phyloP scores from a whole-genome alignment of 1,140 invertebrate genomes.

The Pteromalus puparum region DNA sequence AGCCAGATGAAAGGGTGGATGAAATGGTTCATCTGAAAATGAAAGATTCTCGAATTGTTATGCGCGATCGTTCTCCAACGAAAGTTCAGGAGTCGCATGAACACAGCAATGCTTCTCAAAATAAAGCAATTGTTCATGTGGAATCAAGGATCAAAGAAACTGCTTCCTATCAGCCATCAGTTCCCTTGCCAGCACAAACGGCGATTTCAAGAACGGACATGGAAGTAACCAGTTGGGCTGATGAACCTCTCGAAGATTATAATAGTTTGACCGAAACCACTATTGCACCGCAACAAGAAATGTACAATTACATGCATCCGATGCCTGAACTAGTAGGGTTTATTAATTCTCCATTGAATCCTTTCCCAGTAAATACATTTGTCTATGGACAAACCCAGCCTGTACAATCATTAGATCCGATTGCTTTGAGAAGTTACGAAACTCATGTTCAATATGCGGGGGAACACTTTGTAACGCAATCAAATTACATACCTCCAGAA shows the following conservation, averaged over 20 bases:
- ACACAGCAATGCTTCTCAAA: neutral
- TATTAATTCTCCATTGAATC: conserved; percentile 72
- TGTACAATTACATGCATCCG: conserved; percentile 74
- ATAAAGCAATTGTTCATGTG: neutral
- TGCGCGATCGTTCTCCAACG: conserved; percentile 13
- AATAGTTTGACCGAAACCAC: conserved; percentile 50
- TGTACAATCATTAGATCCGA: conserved; percentile 57
- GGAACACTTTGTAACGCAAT: conserved; percentile 60
- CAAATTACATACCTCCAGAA: conserved; percentile 59
- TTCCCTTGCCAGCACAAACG: neutral
- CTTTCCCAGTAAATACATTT: conserved; percentile 66
- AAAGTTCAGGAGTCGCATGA: neutral
- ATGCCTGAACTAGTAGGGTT: conserved; percentile 75
- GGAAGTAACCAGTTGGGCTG: conserved; percentile 55
- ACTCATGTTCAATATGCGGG: conserved; percentile 56
- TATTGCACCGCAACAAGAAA: conserved; percentile 52
- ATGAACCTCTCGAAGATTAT: conserved; percentile 56
- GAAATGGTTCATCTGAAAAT: conserved; percentile 58
- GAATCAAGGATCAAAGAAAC: neutral
- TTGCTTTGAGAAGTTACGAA: conserved; percentile 60
- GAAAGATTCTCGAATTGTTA: conserved; percentile 8
- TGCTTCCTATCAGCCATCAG: neutral
- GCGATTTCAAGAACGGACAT: neutral
- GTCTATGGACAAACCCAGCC: conserved; percentile 60
- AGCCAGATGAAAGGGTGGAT: conserved; percentile 51